Evolutionary conservation across 2,888 invertebrate species (phyloP), one percentile per base, ranked within the genome.

Genomic region (Orthosia gothica): DNA sequence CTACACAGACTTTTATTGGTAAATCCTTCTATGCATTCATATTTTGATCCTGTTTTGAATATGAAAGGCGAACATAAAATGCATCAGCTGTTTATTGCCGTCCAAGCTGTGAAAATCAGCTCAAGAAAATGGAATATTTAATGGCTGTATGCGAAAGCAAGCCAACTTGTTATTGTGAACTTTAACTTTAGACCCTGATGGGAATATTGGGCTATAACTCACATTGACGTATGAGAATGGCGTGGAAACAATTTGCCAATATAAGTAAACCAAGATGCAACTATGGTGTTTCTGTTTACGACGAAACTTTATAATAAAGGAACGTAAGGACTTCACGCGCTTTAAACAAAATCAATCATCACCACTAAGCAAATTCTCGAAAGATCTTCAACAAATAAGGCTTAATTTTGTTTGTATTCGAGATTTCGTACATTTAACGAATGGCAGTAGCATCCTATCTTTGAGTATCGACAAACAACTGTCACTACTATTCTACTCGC

Each of bases 21-120:
- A 76, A 80, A 83, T 81, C 66, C 52, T 67, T 72, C 32, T 50
- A 66, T 73, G 55, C 67, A 74, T 64, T 68, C 73, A 68, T 70
- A 74, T 70, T 68, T 55, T 67, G 67, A 70, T 83, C 64, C 57
- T 61, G 64, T 23, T 81, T 68, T 80, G 61, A 81, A 81, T 83
- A 74, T 79, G 80, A 75, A 79, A 75, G 70, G 57, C 49, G 32
- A 68, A 58, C 75, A 79, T 83, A 79, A 81, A 81, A 79, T 79
- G 65, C 81, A 83, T 81, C 81, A 81, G 80, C 74, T 81, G 55
- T 83, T 81, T 83, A 74, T 67, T 49, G 74, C 50, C 80, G 58
- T 18, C 74, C 66, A 83, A 79, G 74, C 69, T 83, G 74, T 74
- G 59, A 74, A 66, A 74, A 66, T 74, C 68, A 70, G 63, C 66